Base-by-base conservation (phyloP, 2,797 vertebrate species). In the Hozukius guyotensis region DNA sequence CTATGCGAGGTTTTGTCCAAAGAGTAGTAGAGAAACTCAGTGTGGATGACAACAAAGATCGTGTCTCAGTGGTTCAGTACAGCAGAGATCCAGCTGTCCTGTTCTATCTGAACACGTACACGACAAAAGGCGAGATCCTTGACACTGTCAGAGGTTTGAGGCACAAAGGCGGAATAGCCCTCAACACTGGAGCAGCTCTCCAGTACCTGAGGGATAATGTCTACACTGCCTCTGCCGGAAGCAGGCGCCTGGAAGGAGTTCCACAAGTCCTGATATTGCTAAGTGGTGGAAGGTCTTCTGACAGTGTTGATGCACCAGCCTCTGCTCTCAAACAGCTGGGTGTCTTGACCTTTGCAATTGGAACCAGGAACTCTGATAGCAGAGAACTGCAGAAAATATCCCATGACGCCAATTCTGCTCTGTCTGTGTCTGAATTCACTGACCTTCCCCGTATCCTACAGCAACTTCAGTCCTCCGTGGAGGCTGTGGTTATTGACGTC, bases 41-140 rank as follows among this genome's bases (percentile, higher is more conserved):
- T 78, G 86, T 94, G 80, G 88, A 83, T 46, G 85, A 86, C 8
- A 84, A 87, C 72, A 94, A 78, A 86, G 90, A 92, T 72, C 87
- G 84, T 29, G 88, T 93, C 42, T 80, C 86, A 56, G 63, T 91
- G 77, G 86, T 86, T 52, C 88, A 90, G 82, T 88, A 89, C 75
- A 88, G 88, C 67, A 70, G 62, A 52, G 65, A 88, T 24, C 27
- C 84, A 59, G 66, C 60, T 67, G 84, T 69, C 22, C 22, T 42
- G 1, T 64, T 64, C 14, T 64, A 64, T 25, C 4, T 64, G 36
- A 64, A 64, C 34, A 64, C 22, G 2, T 64, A 64, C 22, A 3
- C 0, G 1, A 42, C 13, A 64, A 64, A 25, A 42, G 63, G 5
- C 10, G 13, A 65, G 14, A 65, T 65, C 8, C 36, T 65, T 18